phyloP scores from a whole-genome alignment of 2,113 vertebrate genomes.

The Picathartes gymnocephalus region DNA sequence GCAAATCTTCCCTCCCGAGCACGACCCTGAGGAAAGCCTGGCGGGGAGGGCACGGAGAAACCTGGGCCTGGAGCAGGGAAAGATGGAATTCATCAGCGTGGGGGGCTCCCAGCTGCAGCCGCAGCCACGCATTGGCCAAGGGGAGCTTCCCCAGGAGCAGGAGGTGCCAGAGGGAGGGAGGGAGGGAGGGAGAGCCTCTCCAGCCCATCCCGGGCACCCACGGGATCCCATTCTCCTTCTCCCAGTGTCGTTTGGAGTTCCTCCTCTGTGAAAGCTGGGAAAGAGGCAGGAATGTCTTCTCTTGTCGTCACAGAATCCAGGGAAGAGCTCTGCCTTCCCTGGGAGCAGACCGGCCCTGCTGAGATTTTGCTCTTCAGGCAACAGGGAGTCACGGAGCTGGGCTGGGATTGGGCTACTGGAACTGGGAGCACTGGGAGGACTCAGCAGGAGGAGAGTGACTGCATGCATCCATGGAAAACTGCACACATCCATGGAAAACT shows the following conservation, averaged over 20 bases:
- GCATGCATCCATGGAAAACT: neutral
- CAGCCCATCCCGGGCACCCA: neutral
- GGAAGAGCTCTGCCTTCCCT: neutral
- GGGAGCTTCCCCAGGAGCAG: neutral
- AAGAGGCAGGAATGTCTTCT: neutral
- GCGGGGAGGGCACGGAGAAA: neutral
- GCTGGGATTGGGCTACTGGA: neutral
- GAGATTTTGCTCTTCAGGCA: neutral
- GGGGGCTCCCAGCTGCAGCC: neutral
- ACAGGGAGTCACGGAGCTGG: neutral
- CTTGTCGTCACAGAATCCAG: neutral
- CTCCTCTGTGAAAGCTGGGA: neutral
- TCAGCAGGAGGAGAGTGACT: neutral
- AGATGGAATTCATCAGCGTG: rapidly evolving
- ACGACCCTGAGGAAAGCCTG: neutral
- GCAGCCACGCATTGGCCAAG: neutral
- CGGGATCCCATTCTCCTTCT: neutral
- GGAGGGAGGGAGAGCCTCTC: neutral
- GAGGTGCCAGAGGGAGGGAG: neutral
- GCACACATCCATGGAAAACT: neutral
- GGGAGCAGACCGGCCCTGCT: neutral
- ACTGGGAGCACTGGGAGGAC: neutral
- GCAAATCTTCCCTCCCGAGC: neutral
- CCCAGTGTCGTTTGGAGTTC: no score
- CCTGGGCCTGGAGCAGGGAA: neutral